A percentile compares a stretch with the other conserved stretches of the same genome.
phyloP scores from a whole-genome alignment of 2,888 invertebrate genomes.

The Gortyna flavago region DNA sequence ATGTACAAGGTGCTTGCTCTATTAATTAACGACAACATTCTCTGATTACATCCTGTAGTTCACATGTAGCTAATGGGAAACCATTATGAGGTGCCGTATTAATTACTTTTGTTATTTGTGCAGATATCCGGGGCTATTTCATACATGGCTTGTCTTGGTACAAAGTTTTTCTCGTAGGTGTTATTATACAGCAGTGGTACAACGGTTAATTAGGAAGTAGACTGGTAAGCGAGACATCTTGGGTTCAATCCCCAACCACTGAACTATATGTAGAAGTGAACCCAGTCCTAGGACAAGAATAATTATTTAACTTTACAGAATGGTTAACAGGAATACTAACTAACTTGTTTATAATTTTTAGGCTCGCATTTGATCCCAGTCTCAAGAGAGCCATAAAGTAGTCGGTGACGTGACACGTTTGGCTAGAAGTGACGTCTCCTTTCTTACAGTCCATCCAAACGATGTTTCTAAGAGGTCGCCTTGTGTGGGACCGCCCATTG shows the following conservation, averaged over 20 bases:
- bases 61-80: background rate
- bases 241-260: background rate
- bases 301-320: too few species aligned
- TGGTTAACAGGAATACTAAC: too few species aligned
- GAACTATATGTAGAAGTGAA: too few species aligned
- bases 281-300: too few species aligned
- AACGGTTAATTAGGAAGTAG: background rate
- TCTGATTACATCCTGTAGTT: slow-evolving; percentile 30
- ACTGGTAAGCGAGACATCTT: background rate
- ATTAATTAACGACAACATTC: slow-evolving; percentile 47
- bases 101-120: slow-evolving; percentile 14
- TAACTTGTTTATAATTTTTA: too few species aligned
- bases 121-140: background rate
- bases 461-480: too few species aligned
- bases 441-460: too few species aligned
- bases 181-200: background rate
- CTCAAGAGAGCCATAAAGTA: too few species aligned
- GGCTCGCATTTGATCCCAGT: too few species aligned
- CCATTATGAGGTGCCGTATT: slow-evolving; percentile 11
- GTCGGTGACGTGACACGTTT: too few species aligned
- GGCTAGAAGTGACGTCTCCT: too few species aligned
- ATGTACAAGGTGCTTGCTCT: slow-evolving; percentile 32
- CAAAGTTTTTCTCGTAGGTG: background rate
- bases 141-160: background rate
- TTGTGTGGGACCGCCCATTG: too few species aligned